Base-by-base conservation (phyloP, 2,888 invertebrate genomes). In the Ischnus inquisitorius region DNA sequence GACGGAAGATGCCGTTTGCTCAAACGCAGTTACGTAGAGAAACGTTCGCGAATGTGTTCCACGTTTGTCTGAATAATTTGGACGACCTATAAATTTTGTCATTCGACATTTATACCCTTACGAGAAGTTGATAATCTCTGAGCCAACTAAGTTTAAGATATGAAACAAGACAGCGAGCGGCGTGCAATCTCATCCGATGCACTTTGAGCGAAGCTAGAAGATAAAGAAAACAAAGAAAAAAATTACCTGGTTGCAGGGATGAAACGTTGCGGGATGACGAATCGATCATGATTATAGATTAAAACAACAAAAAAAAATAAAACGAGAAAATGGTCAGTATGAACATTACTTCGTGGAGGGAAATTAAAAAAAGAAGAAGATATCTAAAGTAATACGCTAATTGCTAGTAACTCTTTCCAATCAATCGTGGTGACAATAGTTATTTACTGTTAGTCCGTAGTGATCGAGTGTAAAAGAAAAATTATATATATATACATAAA, bases 401-500 rank as follows among this genome's bases (percentile, higher is more conserved):
- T 83, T 77, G 83, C 83, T 83, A 80, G 76, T 83, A 80, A 75
- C 79, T 86, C 79, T 88, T 89, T 90, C 89, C 89, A 92, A 92
- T 92, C 91, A 92, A 92, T 92, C 90, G 91, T 90, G 91, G 88
- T 92, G 92, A 92, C 92, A 92, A 92, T 92, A 92, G 92, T 34
- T 89, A 89, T 89, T 88, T 90, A 90, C 89, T 87, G 90, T 88
- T 90, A 91, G 90, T 90, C 88, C 79, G 80, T 91, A 90, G 89
- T 83, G 87, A 68, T 89, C 84, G 88, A 88, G 82, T 80, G 83
- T 79, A 79, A 82, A 64, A 79, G 62, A 86, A 78, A 76, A 57
- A 75, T 77, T 67, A 77, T 43, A 77, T 65, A 71, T 60, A 77
- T 65, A 57, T 64, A 39, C 28, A 60, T 39, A 60, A 67, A 46